Base-by-base conservation (phyloP, 2,797 vertebrate genomes). In the Sebastes iracundus region DNA sequence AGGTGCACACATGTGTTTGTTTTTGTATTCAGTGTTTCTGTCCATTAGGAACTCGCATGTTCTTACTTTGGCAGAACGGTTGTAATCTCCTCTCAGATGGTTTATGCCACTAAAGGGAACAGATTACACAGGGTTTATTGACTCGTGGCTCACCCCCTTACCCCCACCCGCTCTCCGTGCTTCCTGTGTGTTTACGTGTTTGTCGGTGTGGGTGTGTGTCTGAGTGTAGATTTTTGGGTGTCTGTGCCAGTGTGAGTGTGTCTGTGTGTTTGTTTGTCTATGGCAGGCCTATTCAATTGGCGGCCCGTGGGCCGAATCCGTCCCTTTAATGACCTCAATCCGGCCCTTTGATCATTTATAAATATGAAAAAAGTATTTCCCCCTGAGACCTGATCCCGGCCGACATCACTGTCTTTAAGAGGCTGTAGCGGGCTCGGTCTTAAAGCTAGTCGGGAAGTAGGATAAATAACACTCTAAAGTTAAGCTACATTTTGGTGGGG, bases 81-180 rank as follows among this genome's bases (percentile, higher is more conserved):
- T 93, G 92, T 95, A 95, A 95, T 95, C 95, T 93, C 88, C 91
- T 93, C 93, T 95, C 82, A 91, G 89, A 89, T 92, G 94, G 90
- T 95, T 96, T 95, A 94, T 94, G 90, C 90, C 90, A 93, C 92
- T 92, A 93, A 94, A 93, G 90, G 88, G 91, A 93, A 92, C 91
- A 93, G 93, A 95, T 95, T 95, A 95, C 92, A 93, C 86, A 86
- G 92, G 91, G 87, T 95, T 95, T 94, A 94, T 91, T 93, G 89
- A 90, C 90, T 92, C 85, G 70, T 93, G 90, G 89, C 85, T 92
- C 87, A 81, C 85, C 87, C 88, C 86, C 64, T 82, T 46, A 77
- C 87, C 76, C 83, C 86, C 88, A 69, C 89, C 88, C 88, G 6
- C 90, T 83, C 83, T 66, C 68, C 1, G 25, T 71, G 86, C 85